Evolutionary conservation across 1,140 invertebrate genomes (phyloP).

Genomic region (Drosophila takahashii): DNA sequence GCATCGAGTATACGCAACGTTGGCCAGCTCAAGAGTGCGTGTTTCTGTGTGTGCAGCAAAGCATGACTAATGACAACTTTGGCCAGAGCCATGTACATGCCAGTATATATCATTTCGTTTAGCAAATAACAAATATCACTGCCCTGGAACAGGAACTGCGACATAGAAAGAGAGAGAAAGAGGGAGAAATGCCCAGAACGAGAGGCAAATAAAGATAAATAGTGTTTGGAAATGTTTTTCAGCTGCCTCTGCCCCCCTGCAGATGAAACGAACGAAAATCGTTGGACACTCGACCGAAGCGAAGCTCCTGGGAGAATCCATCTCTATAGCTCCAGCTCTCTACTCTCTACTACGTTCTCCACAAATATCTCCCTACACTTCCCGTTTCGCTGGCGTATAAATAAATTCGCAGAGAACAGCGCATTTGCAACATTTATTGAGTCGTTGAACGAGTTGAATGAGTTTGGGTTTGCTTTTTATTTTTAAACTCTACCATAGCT

Average conservation of each 20-base stretch:
- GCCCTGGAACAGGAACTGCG: slow-evolving; percentile 3
- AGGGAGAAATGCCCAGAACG: not conserved
- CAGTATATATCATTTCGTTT: slow-evolving; percentile 73
- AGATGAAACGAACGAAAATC: slow-evolving; percentile 58
- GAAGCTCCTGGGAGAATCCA: slow-evolving; percentile 17
- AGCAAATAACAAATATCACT: slow-evolving; percentile 76
- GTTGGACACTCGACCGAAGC: slow-evolving; percentile 56
- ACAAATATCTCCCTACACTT: not conserved
- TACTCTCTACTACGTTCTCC: not conserved
- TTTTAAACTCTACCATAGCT: slow-evolving; percentile 61
- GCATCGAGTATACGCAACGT: slow-evolving; percentile 65
- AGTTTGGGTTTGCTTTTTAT: slow-evolving; percentile 74
- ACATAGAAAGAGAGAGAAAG: not conserved
- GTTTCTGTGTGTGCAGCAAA: slow-evolving; percentile 54
- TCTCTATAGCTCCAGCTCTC: not conserved
- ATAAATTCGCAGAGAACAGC: slow-evolving; percentile 68
- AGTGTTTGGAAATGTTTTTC: slow-evolving; percentile 71
- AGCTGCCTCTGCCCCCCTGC: slow-evolving; percentile 20
- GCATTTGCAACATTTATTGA: slow-evolving; percentile 81
- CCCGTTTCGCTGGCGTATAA: slow-evolving; percentile 52
- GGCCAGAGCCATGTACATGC: slow-evolving; percentile 54
- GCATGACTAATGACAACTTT: slow-evolving; percentile 79
- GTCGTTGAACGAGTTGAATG: slow-evolving; percentile 82
- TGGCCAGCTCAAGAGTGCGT: slow-evolving; percentile 32
- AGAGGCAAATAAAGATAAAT: slow-evolving; percentile 74